These are phyloP conservation scores for Cataglyphis altisquamis DNA, from an alignment of 2,888 invertebrate species.

Conservation along the genomic window DNA sequence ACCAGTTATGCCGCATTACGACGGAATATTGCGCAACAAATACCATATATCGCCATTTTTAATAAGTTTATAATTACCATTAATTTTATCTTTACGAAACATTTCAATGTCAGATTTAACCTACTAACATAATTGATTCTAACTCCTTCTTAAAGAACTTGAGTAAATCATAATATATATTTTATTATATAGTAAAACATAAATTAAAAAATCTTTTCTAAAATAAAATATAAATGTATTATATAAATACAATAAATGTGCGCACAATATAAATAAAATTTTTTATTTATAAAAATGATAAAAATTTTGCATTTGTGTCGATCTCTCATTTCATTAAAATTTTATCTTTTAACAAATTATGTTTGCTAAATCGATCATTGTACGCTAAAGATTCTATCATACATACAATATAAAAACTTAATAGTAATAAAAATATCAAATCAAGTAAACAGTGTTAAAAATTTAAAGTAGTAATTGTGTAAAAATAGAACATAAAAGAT, in stretches of 20 bases:
- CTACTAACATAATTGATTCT: background rate
- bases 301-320: background rate
- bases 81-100: background rate
- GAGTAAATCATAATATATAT: background rate
- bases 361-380: background rate
- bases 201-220: background rate
- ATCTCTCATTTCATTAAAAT: background rate
- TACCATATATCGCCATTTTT: constrained; percentile 2
- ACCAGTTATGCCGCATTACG: background rate
- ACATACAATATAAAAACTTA: background rate
- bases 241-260: background rate
- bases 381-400: background rate
- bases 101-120: background rate
- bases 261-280: background rate
- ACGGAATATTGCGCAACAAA: background rate
- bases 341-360: background rate
- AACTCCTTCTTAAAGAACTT: background rate
- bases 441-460: background rate
- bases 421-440: background rate
- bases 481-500: background rate
- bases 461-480: background rate
- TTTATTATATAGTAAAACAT: background rate
- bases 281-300: background rate
- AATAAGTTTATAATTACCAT: background rate
- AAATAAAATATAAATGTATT: background rate